Base-by-base conservation (phyloP, 2,888 invertebrate species). In the Neoascia interrupta region DNA sequence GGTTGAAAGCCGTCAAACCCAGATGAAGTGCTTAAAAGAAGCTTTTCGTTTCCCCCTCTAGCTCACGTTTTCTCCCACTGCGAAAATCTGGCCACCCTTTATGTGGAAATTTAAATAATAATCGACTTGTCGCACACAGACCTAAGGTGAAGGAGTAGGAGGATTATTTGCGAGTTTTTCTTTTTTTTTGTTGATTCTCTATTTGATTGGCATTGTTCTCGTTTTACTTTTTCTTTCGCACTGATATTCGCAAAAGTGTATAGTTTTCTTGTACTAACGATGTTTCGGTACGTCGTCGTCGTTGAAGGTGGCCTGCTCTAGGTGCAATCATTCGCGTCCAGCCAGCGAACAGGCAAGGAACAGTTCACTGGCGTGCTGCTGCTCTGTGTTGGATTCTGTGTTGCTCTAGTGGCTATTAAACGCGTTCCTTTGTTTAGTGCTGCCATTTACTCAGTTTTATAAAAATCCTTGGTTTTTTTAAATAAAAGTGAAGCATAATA, bases 261-360 rank as follows among this genome's bases (percentile, higher is more conserved):
- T n/a, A 73, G 64, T 60, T 70, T 31, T 79, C 64, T 64, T 79
- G 72, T 45, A 73, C 49, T 49, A 66, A 43, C 47, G 37, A 66
- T 53, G 64, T 73, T 68, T 76, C 47, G 53, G 28, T 54, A 36
- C 61, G 61, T 43, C 73, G 56, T 73, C 83, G 81, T 83, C 82
- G 83, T 82, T 80, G 63, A 82, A 82, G 84, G 81, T 83, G 82
- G 81, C 61, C 39, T 49, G 72, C 70, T 81, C 58, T 76, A 82
- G 83, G 83, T 81, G 75, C 83, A 82, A 80, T 84, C 84, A 84
- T 84, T 84, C 83, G 82, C 82, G 81, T 82, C 81, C 82, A 66
- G 81, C 81, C 81, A 81, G 83, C 73, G 82, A 79, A 76, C 81
- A 82, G 72, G 58, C 56, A 56, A 63, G 47, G 75, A 75, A 47